A percentile compares a stretch with the other conserved stretches of the same genome.
Evolutionary conservation across 2,797 vertebrate genomes (phyloP).

Genomic region (Argya squamiceps): DNA sequence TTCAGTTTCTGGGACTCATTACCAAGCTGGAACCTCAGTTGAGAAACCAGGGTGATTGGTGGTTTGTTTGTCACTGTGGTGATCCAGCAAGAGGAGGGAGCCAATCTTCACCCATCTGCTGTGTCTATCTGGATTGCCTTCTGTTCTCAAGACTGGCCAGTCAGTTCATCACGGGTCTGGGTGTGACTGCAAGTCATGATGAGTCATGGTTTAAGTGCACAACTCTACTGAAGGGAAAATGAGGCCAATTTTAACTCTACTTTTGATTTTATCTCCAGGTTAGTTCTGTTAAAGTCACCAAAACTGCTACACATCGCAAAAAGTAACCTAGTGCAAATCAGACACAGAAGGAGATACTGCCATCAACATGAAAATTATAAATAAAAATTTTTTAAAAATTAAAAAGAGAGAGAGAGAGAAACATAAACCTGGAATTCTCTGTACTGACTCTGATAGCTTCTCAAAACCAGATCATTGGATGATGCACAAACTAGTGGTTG

Average conservation of each 20-base stretch:
- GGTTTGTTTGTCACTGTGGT: not conserved
- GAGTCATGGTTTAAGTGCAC: constrained; percentile 28
- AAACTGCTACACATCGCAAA: not conserved
- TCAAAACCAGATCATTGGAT: not conserved
- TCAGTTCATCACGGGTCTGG: not conserved
- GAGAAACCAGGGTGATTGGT: not conserved
- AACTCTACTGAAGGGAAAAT: constrained; percentile 23
- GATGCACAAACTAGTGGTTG: not conserved
- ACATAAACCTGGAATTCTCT: not conserved
- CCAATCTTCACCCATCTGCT: not conserved
- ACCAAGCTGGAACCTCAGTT: not conserved
- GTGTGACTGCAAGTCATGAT: constrained; percentile 41
- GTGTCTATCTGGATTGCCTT: not conserved
- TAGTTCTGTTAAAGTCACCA: constrained; percentile 1
- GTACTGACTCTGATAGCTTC: not conserved
- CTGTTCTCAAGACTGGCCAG: not conserved
- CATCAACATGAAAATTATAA: not conserved
- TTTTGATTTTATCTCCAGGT: constrained; percentile 34
- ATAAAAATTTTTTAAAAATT: not conserved
- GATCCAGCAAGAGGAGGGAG: not conserved
- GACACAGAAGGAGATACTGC: not conserved
- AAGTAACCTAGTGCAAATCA: not conserved
- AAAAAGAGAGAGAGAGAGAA: not conserved
- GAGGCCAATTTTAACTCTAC: not conserved
- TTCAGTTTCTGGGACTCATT: not conserved